Evolutionary conservation across 2,888 invertebrate genomes (phyloP).

Genomic region (Andrena haemorrhoa): DNA sequence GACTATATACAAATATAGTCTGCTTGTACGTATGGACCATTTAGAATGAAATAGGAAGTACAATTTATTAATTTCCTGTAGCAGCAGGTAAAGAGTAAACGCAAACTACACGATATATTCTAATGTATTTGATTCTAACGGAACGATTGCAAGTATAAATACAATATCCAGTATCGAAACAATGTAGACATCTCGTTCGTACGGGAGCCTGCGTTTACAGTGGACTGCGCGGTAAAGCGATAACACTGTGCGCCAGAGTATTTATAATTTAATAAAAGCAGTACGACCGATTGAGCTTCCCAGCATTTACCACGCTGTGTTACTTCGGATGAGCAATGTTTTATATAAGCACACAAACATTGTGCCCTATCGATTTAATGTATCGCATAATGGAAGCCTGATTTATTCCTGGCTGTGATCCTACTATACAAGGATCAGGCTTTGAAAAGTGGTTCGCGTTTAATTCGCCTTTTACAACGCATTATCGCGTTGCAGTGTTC

Average conservation of each 20-base stretch:
- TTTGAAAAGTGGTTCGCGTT: constrained; percentile 16
- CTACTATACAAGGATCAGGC: neutral
- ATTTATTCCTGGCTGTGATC: constrained; percentile 11
- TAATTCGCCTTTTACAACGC: constrained; percentile 1
- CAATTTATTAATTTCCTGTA: neutral
- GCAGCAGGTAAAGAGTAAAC: neutral
- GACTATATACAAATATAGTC: too few relatives aligned
- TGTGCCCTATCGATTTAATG: constrained; percentile 16
- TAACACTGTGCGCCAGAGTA: constrained; percentile 20
- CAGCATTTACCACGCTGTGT: constrained; percentile 13
- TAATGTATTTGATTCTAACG: neutral
- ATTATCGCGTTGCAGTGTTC: neutral
- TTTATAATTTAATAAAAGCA: constrained; percentile 50
- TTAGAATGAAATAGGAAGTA: neutral
- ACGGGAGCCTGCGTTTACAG: neutral
- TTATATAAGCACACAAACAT: constrained; percentile 14
- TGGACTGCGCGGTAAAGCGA: neutral
- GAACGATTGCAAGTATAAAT: constrained; percentile 35
- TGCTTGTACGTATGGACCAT: too few relatives aligned
- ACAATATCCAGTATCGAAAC: constrained; percentile 11
- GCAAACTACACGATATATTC: neutral
- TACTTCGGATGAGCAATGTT: constrained; percentile 18
- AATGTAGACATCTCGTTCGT: constrained; percentile 5
- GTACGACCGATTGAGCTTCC: constrained; percentile 38
- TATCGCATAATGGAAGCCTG: constrained; percentile 18